These are phyloP conservation scores for Apodemus agrarius DNA, from an alignment of 2,797 vertebrate species.

Conservation along the genomic window DNA sequence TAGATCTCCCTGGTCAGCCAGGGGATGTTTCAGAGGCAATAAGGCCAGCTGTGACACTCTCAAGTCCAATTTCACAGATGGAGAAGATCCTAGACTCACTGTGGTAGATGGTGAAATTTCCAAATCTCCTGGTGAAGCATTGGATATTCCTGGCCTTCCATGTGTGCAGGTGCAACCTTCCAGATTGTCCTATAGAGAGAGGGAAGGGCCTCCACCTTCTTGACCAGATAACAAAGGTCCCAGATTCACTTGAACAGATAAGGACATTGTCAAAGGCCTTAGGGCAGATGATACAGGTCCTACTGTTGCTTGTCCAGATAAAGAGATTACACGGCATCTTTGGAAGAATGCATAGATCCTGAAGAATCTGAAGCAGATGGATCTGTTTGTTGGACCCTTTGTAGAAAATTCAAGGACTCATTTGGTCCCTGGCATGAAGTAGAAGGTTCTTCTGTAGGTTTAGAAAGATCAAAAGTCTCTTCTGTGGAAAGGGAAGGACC, in stretches of 20 bases:
- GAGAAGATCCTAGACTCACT: not conserved
- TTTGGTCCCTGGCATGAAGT: not conserved
- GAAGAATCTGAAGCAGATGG: not conserved
- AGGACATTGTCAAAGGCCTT: not conserved
- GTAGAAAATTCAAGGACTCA: not conserved
- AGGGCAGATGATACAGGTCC: not conserved
- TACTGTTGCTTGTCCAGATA: not conserved
- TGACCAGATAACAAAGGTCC: not conserved
- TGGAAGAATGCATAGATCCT: too few relatives aligned
- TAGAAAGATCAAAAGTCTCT: too few relatives aligned
- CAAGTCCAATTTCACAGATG: not conserved
- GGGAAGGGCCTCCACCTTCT: too few relatives aligned
- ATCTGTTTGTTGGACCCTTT: not conserved
- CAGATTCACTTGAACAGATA: not conserved
- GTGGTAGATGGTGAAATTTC: not conserved
- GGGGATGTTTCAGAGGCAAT: fast-evolving
- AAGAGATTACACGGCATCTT: too few relatives aligned
- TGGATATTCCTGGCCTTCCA: too few relatives aligned
- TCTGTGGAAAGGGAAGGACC: not conserved
- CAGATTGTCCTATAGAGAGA: not conserved
- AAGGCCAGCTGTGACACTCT: fast-evolving
- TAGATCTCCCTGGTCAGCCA: not conserved
- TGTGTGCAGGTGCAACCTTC: not conserved
- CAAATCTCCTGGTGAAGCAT: not conserved
- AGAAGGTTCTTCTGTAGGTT: not conserved